Conservation (phyloP, 2,888 invertebrate genomes). For the Eledona agricola region DNA sequence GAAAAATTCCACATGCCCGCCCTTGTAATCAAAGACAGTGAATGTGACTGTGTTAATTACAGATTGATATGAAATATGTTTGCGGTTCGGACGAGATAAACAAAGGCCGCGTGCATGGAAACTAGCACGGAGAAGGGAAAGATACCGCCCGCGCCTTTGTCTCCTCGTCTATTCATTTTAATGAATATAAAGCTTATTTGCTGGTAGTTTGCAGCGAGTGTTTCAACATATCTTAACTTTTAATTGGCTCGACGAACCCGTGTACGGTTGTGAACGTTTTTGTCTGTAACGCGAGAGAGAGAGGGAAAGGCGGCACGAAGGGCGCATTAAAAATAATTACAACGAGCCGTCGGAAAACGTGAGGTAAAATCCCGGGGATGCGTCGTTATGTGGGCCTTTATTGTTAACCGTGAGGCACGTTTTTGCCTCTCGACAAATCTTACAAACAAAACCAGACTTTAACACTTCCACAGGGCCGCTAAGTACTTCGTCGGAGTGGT, state of each 20-base stretch:
- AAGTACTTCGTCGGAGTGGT: conserved; percentile 40
- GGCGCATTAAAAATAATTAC: conserved; percentile 35
- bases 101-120: conserved; percentile 8
- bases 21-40: conserved; percentile 17
- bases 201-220: conserved; percentile 36
- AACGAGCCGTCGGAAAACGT: conserved; percentile 9
- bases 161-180: conserved; percentile 34
- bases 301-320: conserved; percentile 4
- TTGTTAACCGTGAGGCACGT: conserved; percentile 32
- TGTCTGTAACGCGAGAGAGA: conserved; percentile 9
- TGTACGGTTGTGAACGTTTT: conserved; percentile 27
- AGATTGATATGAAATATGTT: conserved; percentile 17
- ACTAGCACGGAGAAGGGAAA: not conserved
- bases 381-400: conserved; percentile 20
- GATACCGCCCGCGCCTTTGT: conserved; percentile 22
- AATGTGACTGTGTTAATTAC: conserved; percentile 24
- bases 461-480: conserved; percentile 39
- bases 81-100: not conserved
- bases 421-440: conserved; percentile 38
- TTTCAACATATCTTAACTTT: conserved; percentile 44
- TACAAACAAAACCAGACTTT: conserved; percentile 39
- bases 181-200: conserved; percentile 39
- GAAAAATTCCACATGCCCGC: conserved; percentile 15
- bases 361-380: conserved; percentile 28
- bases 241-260: conserved; percentile 43